phyloP scores from a whole-genome alignment of 2,113 vertebrate genomes.

The Aphelocoma coerulescens region DNA sequence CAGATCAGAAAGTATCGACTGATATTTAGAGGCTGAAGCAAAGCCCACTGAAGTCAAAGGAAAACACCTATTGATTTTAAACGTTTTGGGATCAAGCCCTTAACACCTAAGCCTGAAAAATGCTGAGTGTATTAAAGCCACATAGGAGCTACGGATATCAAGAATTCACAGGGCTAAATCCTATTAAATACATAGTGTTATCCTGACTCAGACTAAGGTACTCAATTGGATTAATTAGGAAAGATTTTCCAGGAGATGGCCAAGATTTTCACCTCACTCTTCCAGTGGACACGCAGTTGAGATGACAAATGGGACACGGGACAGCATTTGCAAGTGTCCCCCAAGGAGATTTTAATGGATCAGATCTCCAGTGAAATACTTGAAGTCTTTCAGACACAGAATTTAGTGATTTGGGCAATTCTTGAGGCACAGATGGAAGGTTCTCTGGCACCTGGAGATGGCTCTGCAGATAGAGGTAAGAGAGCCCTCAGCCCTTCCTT shows the following conservation, averaged over 20 bases:
- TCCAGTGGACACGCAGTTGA: not conserved
- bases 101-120: slow-evolving; percentile 42
- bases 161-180: slow-evolving; percentile 24
- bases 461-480: not conserved
- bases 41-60: slow-evolving; percentile 25
- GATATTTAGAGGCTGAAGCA: slow-evolving; percentile 16
- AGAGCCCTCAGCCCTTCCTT: not conserved
- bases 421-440: not conserved
- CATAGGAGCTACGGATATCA: not conserved
- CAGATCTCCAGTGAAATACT: not conserved
- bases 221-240: slow-evolving; percentile 35
- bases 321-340: not conserved
- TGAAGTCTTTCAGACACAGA: not conserved
- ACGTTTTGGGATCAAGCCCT: slow-evolving; percentile 38
- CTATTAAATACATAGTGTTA: slow-evolving; percentile 28
- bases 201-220: not conserved
- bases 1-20: not conserved
- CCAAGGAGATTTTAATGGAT: not conserved
- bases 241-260: not conserved
- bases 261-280: not conserved
- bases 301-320: not conserved
- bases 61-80: slow-evolving; percentile 47
- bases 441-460: not conserved
- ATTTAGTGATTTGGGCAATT: not conserved
- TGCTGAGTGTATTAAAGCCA: slow-evolving; percentile 39